Evolutionary conservation across 2,888 invertebrate species (phyloP).

Genomic region (Onchidella celtica): DNA sequence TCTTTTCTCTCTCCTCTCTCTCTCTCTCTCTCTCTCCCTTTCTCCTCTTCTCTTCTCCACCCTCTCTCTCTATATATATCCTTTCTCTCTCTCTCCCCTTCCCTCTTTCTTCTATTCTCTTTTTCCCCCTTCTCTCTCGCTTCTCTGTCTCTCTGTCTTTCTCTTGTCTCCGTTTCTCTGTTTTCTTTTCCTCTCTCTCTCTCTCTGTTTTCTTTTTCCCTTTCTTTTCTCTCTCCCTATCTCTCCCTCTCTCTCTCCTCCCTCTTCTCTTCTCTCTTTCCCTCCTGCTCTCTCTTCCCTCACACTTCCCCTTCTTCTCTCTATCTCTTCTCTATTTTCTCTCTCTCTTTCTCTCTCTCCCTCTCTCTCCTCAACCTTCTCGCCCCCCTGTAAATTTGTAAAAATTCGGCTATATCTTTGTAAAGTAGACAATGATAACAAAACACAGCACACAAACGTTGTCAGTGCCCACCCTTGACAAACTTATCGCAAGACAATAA

Average conservation of each 20-base stretch:
- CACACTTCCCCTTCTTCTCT: neutral
- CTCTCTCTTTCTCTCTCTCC: neutral
- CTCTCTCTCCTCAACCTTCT: neutral
- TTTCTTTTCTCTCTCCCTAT: neutral
- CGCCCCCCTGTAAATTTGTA: too few species aligned
- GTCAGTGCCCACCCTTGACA: too few species aligned
- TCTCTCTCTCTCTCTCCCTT: too few species aligned
- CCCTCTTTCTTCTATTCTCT: too few species aligned
- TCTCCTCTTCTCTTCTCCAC: too few species aligned
- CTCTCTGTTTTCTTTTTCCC: neutral
- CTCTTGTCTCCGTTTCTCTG: neutral
- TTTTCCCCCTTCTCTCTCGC: neutral
- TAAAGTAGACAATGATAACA: too few species aligned
- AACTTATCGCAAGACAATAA: too few species aligned
- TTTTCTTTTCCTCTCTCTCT: neutral
- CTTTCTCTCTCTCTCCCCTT: too few species aligned
- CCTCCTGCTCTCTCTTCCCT: neutral
- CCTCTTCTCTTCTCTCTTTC: neutral
- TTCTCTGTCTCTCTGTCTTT: neutral
- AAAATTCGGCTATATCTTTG: too few species aligned
- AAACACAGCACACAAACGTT: too few species aligned
- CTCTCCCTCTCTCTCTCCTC: neutral
- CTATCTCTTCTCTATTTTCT: neutral
- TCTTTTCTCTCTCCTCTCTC: too few species aligned
- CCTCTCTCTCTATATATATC: too few species aligned